A percentile compares a stretch with the other conserved stretches of the same genome.
These are phyloP conservation scores for Dicerorhinus sumatrensis DNA, from an alignment of 2,113 vertebrate species.

Conservation along the genomic window DNA sequence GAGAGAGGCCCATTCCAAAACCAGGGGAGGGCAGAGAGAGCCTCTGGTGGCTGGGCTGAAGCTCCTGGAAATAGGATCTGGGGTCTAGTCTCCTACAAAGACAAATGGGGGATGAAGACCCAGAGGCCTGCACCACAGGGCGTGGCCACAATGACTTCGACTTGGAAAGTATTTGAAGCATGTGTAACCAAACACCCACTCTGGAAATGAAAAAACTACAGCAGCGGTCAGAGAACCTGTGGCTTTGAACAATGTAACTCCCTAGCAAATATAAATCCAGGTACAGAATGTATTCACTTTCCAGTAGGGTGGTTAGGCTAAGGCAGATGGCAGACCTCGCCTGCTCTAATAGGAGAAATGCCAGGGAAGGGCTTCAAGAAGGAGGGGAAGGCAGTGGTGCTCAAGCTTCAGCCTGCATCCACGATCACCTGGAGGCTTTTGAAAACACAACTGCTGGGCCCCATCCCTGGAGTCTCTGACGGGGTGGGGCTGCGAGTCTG, in stretches of 20 bases:
- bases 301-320: background rate
- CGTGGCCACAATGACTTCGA: background rate
- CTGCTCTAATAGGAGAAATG: background rate
- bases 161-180: conserved; percentile 16
- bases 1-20: background rate
- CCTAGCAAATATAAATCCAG: background rate
- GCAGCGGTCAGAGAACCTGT: background rate
- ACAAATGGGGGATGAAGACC: background rate
- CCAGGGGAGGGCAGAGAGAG: background rate
- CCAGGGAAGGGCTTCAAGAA: no score
- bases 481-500: background rate
- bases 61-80: background rate
- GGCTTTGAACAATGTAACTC: background rate
- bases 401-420: background rate
- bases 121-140: background rate
- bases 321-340: background rate
- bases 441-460: background rate
- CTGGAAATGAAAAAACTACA: background rate
- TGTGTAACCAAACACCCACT: background rate
- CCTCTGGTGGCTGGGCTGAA: background rate
- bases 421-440: background rate
- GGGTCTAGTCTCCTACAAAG: background rate
- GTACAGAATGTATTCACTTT: background rate
- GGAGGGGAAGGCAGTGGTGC: background rate
- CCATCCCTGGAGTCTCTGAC: background rate